Evolutionary conservation across 2,888 invertebrate genomes (phyloP).

Genomic region (Spicauda simplicius): DNA sequence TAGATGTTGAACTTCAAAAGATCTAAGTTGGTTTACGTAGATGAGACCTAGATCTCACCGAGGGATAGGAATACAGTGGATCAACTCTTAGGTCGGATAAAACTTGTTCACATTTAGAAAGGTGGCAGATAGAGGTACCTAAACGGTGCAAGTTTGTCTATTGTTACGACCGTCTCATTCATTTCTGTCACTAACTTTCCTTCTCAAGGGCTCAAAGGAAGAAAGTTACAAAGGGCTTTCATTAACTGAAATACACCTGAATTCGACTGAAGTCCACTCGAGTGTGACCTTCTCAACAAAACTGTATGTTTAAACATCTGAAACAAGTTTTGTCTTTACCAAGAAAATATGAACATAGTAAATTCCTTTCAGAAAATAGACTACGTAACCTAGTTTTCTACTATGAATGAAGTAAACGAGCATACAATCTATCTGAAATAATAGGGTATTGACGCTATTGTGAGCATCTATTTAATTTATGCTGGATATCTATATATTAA

Average conservation of each 20-base stretch:
- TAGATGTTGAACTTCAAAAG: too few relatives aligned
- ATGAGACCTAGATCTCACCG: neutral
- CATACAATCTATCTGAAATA: too few relatives aligned
- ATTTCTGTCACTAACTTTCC: neutral
- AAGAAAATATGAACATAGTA: too few relatives aligned
- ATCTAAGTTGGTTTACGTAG: too few relatives aligned
- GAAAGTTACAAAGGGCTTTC: neutral
- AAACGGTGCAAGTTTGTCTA: constrained; percentile 1
- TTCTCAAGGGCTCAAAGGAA: neutral
- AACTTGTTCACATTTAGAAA: neutral
- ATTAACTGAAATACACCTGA: neutral
- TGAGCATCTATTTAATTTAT: too few relatives aligned
- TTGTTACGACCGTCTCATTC: neutral
- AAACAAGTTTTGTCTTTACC: too few relatives aligned
- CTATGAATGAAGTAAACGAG: too few relatives aligned
- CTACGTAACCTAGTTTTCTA: too few relatives aligned
- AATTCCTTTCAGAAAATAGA: too few relatives aligned
- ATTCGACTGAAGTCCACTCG: neutral
- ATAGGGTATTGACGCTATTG: too few relatives aligned
- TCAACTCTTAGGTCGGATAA: neutral
- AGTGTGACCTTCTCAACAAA: neutral
- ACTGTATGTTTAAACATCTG: neutral
- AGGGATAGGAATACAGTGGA: too few relatives aligned
- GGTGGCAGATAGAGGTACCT: neutral
- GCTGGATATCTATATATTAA: too few relatives aligned